phyloP scores from a whole-genome alignment of 2,888 invertebrate species.

The Perizoma flavofasciatum region DNA sequence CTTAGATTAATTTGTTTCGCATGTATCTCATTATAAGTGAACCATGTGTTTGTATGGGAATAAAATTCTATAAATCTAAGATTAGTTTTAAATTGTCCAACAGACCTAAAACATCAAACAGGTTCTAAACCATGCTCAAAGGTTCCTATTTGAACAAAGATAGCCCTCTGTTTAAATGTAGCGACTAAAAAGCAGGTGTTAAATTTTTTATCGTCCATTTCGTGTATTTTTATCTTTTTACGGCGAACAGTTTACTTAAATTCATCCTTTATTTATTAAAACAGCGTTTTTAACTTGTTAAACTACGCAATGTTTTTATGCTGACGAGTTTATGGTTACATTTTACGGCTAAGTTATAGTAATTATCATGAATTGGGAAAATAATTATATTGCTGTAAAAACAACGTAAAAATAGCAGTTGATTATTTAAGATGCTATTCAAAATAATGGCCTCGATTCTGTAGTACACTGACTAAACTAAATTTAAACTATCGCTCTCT shows the following conservation, averaged over 20 bases:
- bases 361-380: slow-evolving; percentile 18
- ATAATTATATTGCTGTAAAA: slow-evolving; percentile 28
- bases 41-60: too few species aligned
- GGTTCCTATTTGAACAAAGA: slow-evolving; percentile 30
- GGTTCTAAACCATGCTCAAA: slow-evolving; percentile 17
- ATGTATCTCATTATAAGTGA: too few species aligned
- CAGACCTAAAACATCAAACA: slow-evolving; percentile 11
- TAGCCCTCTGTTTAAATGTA: slow-evolving; percentile 34
- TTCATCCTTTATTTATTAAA: slow-evolving; percentile 40
- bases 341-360: slow-evolving; percentile 36
- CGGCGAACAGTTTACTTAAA: slow-evolving; percentile 38
- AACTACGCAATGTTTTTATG: slow-evolving; percentile 33
- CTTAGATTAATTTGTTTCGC: too few species aligned
- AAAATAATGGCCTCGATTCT: too few species aligned
- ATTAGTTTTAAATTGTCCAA: too few species aligned
- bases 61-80: too few species aligned
- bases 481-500: too few species aligned
- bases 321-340: slow-evolving; percentile 34
- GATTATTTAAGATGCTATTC: slow-evolving; percentile 3
- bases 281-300: slow-evolving; percentile 30
- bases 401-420: slow-evolving; percentile 20
- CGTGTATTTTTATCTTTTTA: slow-evolving; percentile 46
- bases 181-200: slow-evolving; percentile 47
- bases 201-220: slow-evolving; percentile 46
- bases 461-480: too few species aligned